Evolutionary conservation across 2,888 invertebrate species (phyloP), one percentile per base, ranked within the genome.

Genomic region (Ormyrus pomaceus): DNA sequence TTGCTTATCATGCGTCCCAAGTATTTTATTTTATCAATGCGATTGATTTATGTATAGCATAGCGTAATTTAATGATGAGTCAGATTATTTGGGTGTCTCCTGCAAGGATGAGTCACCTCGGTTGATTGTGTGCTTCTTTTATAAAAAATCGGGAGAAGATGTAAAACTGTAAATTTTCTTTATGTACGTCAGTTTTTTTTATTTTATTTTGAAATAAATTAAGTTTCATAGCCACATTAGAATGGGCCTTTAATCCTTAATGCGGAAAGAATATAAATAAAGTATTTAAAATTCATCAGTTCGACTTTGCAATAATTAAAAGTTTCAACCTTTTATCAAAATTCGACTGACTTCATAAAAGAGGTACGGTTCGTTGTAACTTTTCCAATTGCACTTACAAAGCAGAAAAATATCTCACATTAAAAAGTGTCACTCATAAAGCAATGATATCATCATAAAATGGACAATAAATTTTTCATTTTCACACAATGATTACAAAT

Each of bases 11-110:
- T 9, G 34, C 1, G 10, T 59, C 46, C n/a, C n/a, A 50, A 68
- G 48, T 34, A 13, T 62, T 48, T 50, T 61, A 13, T 65, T 75
- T 75, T 77, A 69, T 58, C 50, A 50, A 61, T 13, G 34, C 11
- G 58, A 65, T 50, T 59, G 48, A 69, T 64, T 56, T 66, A 45
- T 46, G 45, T 34, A 8, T 34, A 8, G 19, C 61, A 46, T 34
- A 62, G 48, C 11, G 13, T 76, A 69, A 76, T 48, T 76, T 69
- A 76, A 9, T 11, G 11, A 11, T 70, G 55, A 77, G 56, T 77
- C 76, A 76, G 34, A 19, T 55, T 61, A 69, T 62, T 77, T 48
- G 9, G 45, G 6, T 46, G 4, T 58, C 34, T 34, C 34, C 34
- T 34, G 34, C 34, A 76, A 9, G 11, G 11, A 11, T 70, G 55